These are phyloP conservation scores for Megaleporinus macrocephalus DNA, from an alignment of 2,113 vertebrate genomes.

Conservation along the genomic window DNA sequence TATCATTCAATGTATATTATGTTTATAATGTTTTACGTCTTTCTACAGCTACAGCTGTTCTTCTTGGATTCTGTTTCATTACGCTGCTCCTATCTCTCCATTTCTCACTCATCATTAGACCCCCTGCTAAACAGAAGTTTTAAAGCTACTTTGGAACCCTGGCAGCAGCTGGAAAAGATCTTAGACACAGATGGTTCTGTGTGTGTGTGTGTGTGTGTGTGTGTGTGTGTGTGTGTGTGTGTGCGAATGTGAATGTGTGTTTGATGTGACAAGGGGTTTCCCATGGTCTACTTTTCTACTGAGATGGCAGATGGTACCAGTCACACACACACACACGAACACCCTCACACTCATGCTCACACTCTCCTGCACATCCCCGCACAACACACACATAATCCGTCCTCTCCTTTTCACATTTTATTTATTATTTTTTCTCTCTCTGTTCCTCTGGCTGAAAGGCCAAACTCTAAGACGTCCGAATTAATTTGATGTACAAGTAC, in stretches of 20 bases:
- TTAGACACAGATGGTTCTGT: constrained; percentile 30
- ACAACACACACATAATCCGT: constrained; percentile 10
- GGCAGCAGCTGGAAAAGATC: constrained; percentile 33
- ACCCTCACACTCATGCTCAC: constrained; percentile 1
- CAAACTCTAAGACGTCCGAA: background rate
- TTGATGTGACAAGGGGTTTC: constrained; percentile 43
- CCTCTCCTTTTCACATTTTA: background rate
- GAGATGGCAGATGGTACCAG: constrained; percentile 28
- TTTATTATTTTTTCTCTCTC: background rate
- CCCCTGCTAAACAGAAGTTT: constrained; percentile 6
- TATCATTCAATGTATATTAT: too few relatives aligned
- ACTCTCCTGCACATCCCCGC: background rate
- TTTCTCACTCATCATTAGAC: background rate
- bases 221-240: constrained; percentile 21
- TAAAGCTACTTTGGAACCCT: constrained; percentile 27
- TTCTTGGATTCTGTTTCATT: background rate
- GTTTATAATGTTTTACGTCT: too few relatives aligned
- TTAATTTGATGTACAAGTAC: background rate
- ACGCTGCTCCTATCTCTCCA: background rate
- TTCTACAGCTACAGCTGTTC: background rate
- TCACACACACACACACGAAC: background rate
- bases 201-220: constrained; percentile 18
- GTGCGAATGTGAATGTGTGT: constrained; percentile 17
- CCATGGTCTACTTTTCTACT: constrained; percentile 26
- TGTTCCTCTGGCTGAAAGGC: background rate